These are phyloP conservation scores for Machimus atricapillus DNA, from an alignment of 2,888 invertebrate genomes.

Conservation along the genomic window DNA sequence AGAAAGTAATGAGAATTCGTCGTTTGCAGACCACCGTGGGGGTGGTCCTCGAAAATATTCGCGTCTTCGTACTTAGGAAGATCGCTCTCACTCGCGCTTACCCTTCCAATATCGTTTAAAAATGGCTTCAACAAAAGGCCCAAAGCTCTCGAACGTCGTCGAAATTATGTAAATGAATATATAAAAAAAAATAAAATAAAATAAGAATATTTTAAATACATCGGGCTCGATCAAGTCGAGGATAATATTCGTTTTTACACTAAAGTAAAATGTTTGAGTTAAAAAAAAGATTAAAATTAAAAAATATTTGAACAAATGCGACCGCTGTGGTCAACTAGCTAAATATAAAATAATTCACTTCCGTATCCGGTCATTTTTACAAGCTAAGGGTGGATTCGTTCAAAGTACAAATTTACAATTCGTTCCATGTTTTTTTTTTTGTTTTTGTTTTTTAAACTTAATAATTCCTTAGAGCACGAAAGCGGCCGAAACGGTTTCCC, in stretches of 20 bases:
- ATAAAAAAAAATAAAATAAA: not conserved
- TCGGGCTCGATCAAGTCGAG: not conserved
- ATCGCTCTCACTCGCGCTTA: not conserved
- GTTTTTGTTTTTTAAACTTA: conserved; percentile 36
- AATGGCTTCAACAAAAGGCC: conserved; percentile 17
- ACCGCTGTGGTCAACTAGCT: not conserved
- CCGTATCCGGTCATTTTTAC: conserved; percentile 35
- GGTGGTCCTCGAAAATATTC: not conserved
- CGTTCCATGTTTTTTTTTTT: conserved; percentile 21
- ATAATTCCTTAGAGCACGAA: conserved; percentile 32
- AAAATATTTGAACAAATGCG: not conserved
- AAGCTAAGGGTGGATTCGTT: conserved; percentile 47
- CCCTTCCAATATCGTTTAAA: not conserved
- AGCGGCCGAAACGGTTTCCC: conserved; percentile 8
- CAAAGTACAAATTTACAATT: conserved; percentile 47
- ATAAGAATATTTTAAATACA: not conserved
- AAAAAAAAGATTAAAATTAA: conserved; percentile 17
- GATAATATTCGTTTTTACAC: conserved; percentile 7
- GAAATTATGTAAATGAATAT: not conserved
- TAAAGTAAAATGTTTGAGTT: not conserved
- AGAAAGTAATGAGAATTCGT: conserved; percentile 1
- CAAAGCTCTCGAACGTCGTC: not conserved
- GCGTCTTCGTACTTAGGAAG: not conserved
- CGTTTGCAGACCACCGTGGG: not conserved
- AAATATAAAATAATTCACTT: conserved; percentile 32